Conservation (phyloP, 2,888 invertebrate species). For the Conops quadrifasciatus region DNA sequence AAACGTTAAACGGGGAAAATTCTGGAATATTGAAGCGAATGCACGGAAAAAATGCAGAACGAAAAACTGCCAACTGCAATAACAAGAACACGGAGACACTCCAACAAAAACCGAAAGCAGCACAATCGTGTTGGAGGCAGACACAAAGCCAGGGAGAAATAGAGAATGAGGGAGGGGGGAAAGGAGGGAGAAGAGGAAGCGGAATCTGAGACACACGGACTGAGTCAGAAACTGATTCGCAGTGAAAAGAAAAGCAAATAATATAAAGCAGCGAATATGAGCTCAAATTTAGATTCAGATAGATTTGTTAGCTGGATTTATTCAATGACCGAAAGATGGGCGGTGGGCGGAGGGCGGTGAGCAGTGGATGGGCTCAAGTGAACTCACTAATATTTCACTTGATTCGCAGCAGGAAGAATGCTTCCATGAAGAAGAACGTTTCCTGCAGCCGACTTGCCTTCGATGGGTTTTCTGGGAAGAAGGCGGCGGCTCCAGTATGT, state of each 20-base stretch:
- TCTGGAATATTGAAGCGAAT: conserved; percentile 5
- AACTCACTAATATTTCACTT: conserved; percentile 1
- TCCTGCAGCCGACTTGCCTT: not conserved
- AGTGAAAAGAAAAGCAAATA: conserved; percentile 18
- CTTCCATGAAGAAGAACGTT: not conserved
- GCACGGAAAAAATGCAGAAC: conserved; percentile 1
- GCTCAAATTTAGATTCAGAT: conserved; percentile 32
- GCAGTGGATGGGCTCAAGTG: not conserved
- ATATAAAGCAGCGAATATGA: conserved; percentile 29
- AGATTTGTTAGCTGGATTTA: conserved; percentile 28
- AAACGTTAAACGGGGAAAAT: conserved; percentile 20
- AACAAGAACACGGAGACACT: conserved; percentile 3
- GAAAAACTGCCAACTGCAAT: conserved; percentile 6
- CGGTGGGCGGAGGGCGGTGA: not conserved
- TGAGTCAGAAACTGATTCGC: not conserved
- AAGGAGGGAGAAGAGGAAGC: not conserved
- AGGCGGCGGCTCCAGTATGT: no score
- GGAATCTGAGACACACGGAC: no score
- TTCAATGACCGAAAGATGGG: not conserved
- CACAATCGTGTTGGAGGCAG: not conserved
- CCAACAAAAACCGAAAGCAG: not conserved
- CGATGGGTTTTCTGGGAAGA: no score
- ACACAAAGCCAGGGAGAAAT: not conserved
- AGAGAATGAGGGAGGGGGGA: not conserved
- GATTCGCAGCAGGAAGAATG: not conserved